Percentiles rank a stretch among this genome's conserved stretches.
Evolutionary conservation across 2,113 vertebrate genomes (phyloP).

Genomic region (Tragelaphus imberbis): DNA sequence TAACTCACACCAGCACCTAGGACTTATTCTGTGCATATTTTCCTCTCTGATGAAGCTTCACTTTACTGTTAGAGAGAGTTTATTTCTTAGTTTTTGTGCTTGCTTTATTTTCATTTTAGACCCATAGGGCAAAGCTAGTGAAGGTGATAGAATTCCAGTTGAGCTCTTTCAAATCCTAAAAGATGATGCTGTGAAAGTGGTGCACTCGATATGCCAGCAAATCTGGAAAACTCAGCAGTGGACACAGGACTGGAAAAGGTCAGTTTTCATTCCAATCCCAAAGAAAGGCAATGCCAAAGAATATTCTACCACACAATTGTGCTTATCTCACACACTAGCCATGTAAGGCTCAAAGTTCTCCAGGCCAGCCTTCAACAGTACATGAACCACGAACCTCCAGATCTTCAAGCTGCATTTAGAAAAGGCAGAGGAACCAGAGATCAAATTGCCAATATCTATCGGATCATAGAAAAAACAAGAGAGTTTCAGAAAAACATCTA

Average conservation of each 20-base stretch:
- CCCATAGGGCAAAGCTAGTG: accelerated
- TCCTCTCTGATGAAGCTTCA: background rate
- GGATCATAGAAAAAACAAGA: background rate
- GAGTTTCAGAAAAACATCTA: background rate
- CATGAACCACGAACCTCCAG: background rate
- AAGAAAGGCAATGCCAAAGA: background rate
- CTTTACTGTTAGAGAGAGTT: background rate
- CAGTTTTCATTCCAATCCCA: background rate
- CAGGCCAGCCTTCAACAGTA: background rate
- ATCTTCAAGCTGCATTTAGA: background rate
- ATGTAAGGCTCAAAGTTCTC: background rate
- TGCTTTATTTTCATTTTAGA: background rate
- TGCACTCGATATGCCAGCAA: background rate
- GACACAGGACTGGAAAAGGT: background rate
- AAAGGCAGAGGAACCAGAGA: background rate
- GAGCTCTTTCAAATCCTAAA: background rate
- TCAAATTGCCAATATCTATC: background rate
- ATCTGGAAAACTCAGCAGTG: background rate
- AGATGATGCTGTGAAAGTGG: background rate
- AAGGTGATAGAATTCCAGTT: background rate
- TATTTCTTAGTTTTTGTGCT: background rate
- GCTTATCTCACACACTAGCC: background rate
- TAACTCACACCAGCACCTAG: background rate
- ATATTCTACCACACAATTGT: background rate
- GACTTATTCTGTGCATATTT: background rate